phyloP scores from a whole-genome alignment of 2,113 vertebrate genomes.

The Heloderma charlesbogerti region DNA sequence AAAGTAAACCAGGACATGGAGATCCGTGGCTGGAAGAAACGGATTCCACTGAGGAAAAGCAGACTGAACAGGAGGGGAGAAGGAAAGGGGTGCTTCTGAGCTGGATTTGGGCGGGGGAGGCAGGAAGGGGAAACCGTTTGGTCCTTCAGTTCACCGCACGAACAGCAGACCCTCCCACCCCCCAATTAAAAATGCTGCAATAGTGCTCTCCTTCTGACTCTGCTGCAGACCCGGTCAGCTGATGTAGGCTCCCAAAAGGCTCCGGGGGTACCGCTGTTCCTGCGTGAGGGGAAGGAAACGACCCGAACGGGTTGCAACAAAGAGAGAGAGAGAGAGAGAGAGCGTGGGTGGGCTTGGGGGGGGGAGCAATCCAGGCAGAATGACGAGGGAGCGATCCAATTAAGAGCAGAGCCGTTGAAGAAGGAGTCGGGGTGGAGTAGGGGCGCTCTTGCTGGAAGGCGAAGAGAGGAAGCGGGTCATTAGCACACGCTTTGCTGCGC shows the following conservation, averaged over 20 bases:
- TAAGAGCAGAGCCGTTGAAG: background rate
- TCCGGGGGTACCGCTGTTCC: slow-evolving; percentile 6
- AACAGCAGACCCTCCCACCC: background rate
- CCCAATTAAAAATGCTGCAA: background rate
- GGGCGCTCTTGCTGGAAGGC: background rate
- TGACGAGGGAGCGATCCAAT: background rate
- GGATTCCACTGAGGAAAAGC: rapidly evolving
- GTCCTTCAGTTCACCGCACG: background rate
- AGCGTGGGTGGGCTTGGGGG: background rate
- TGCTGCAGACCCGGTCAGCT: slow-evolving; percentile 35
- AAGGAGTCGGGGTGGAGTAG: no score
- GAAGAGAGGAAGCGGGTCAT: background rate
- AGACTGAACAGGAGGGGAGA: no score
- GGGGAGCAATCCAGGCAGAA: background rate
- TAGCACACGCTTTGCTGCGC: background rate
- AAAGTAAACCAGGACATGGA: background rate
- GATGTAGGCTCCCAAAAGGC: background rate
- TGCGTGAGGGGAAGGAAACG: slow-evolving; percentile 22
- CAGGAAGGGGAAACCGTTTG: background rate
- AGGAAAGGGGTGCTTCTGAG: background rate
- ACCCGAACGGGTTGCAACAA: slow-evolving; percentile 1
- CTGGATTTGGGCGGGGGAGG: background rate
- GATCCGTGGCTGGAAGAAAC: background rate
- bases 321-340: background rate
- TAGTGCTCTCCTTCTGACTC: background rate